phyloP scores from a whole-genome alignment of 1,140 invertebrate species.

The Drosophila tropicalis region DNA sequence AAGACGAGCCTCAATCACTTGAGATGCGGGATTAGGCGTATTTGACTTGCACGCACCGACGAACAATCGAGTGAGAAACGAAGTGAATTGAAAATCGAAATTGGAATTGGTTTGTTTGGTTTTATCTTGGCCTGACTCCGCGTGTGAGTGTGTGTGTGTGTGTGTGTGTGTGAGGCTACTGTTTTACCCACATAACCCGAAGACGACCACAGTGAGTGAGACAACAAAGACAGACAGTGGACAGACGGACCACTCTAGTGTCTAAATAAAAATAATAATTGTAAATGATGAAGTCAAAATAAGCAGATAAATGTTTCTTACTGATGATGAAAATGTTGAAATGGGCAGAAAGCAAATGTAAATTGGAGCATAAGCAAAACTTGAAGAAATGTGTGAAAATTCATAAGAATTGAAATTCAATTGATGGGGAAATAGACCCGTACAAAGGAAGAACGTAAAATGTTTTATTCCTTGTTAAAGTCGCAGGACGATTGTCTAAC shows the following conservation, averaged over 20 bases:
- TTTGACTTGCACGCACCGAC: constrained; percentile 77
- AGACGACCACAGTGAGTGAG: constrained; percentile 5
- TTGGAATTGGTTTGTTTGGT: constrained; percentile 34
- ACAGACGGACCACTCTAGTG: constrained; percentile 51
- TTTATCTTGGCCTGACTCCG: constrained; percentile 14
- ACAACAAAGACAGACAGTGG: constrained; percentile 10
- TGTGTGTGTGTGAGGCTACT: constrained; percentile 58
- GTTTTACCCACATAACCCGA: constrained; percentile 57
- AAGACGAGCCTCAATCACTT: constrained; percentile 80
- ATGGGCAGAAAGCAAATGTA: constrained; percentile 13
- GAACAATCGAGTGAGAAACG: constrained; percentile 27
- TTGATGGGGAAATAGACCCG: background rate
- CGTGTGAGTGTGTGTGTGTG: constrained; percentile 5
- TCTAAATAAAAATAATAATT: constrained; percentile 82
- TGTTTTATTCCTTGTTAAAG: too few species aligned
- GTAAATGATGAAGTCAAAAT: constrained; percentile 81
- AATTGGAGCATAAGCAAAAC: constrained; percentile 3
- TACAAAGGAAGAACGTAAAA: background rate
- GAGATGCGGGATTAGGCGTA: constrained; percentile 82
- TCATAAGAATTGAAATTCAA: background rate
- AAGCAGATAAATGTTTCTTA: constrained; percentile 69
- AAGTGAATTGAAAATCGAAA: constrained; percentile 18
- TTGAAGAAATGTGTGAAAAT: background rate
- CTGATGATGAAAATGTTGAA: constrained; percentile 27
- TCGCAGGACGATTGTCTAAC: too few species aligned